These are phyloP conservation scores for Hydrozoanthus tunicans DNA, from an alignment of 64 coral and sea anemone species.

Conservation along the genomic window DNA sequence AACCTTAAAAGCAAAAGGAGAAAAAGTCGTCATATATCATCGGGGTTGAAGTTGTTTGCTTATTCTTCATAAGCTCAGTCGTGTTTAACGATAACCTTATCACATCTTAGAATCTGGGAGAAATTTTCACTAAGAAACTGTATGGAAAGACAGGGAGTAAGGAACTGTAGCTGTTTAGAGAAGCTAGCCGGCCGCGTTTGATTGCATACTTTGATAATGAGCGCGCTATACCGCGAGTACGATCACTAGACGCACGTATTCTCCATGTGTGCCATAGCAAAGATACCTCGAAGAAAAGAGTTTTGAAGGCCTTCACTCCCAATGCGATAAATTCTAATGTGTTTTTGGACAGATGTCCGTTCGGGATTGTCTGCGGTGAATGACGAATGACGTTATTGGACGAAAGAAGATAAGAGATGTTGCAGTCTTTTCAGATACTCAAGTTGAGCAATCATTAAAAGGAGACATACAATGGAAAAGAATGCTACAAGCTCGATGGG, in stretches of 20 bases:
- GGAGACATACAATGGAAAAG: slow-evolving; percentile 29
- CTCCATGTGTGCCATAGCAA: not conserved
- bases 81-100: not conserved
- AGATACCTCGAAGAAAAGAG: not conserved
- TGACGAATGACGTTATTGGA: slow-evolving; percentile 33
- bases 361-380: slow-evolving; percentile 21
- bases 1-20: slow-evolving; percentile 12
- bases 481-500: slow-evolving; percentile 27
- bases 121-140: not conserved
- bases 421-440: slow-evolving; percentile 8
- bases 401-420: slow-evolving; percentile 1
- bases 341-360: slow-evolving; percentile 51
- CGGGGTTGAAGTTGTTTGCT: slow-evolving; percentile 9
- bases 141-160: not conserved
- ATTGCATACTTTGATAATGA: not conserved
- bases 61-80: not conserved
- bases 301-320: not conserved
- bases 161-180: not conserved
- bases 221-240: not conserved
- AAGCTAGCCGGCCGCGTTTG: not conserved
- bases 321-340: slow-evolving; percentile 8
- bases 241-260: not conserved
- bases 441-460: slow-evolving; percentile 28
- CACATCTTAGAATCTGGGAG: not conserved
- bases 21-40: slow-evolving; percentile 48